Conservation (phyloP, 2,888 invertebrate genomes). For the Epistrophella euchroma region DNA sequence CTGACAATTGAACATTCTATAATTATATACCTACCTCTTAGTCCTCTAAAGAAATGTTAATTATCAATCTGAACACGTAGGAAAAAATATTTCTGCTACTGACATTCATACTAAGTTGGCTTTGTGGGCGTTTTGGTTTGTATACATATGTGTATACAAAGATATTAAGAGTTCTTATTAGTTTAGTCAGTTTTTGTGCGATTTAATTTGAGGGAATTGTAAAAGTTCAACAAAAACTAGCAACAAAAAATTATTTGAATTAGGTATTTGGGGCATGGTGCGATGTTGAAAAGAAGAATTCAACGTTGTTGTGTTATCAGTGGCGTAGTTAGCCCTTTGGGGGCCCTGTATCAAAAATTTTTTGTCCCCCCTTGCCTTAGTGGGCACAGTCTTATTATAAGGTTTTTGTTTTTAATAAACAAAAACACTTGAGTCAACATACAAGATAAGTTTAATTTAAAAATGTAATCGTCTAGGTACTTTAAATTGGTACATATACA, state of each 20-base stretch:
- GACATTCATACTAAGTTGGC: slow-evolving; percentile 38
- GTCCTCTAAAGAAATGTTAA: slow-evolving; percentile 28
- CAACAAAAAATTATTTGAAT: background rate
- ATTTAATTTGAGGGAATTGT: background rate
- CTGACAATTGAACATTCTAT: slow-evolving; percentile 57
- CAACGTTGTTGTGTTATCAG: no score
- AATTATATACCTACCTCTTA: background rate
- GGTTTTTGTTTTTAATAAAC: no score
- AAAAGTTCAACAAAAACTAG: background rate
- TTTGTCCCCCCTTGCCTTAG: no score
- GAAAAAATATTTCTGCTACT: slow-evolving; percentile 51
- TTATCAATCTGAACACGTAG: slow-evolving; percentile 56
- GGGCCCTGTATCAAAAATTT: no score
- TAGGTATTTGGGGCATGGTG: background rate
- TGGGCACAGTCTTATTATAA: no score
- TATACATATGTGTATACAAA: background rate
- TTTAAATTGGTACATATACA: no score
- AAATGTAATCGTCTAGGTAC: no score
- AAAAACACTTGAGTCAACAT: no score
- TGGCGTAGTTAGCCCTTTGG: no score
- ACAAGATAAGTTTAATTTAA: no score
- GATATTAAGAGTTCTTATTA: slow-evolving; percentile 14
- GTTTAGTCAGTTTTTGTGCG: slow-evolving; percentile 7
- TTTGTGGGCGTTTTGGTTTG: background rate
- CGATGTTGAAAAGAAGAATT: no score